Evolutionary conservation across 2,113 vertebrate species (phyloP), one percentile per base, ranked within the genome.

Genomic region (Salvelinus alpinus): DNA sequence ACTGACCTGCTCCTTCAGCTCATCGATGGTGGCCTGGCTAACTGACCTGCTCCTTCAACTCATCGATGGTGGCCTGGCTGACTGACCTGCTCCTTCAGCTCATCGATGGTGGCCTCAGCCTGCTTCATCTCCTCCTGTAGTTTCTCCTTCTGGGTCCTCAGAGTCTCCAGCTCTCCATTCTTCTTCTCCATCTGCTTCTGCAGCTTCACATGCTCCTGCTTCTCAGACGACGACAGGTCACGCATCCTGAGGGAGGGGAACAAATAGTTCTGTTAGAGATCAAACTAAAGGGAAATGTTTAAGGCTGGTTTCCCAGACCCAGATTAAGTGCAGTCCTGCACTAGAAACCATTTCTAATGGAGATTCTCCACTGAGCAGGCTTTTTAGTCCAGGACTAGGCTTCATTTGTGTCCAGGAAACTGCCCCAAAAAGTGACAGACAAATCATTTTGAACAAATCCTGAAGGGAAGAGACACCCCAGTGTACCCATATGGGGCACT

Each of bases 131-230:
- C 96, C 22, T 96, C 95, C 91, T 95, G 95, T 2, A 98, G 93
- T 76, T 97, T 98, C 85, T 99, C 97, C 79, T 95, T 96, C 89
- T 99, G 98, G 71, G 94, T 93, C 51, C 97, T 90, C 74, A 98
- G 90, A 0, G 92, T 89, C 71, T 99, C 98, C 91, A 98, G 90
- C 91, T 99, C 98, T 0, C 89, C 75, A 83, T 95, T 97, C 79
- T 98, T 99, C 94, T 98, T 99, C 90, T 99, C 98, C 95, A 96
- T 96, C 75, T 97, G 96, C 76, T 98, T 98, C 92, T 99, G 97
- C 3, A 97, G 94, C 88, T 98, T 97, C 84, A 95, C 88, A 0
- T 99, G 97, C 31, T 99, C 98, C 91, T 99, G 98, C 90, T 99
- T 99, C 94, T 99, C 98, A 0, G 97, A 97, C 0, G 96, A 94